These are phyloP conservation scores for Saccopteryx bilineata DNA, from an alignment of 2,113 vertebrate genomes.

Conservation along the genomic window DNA sequence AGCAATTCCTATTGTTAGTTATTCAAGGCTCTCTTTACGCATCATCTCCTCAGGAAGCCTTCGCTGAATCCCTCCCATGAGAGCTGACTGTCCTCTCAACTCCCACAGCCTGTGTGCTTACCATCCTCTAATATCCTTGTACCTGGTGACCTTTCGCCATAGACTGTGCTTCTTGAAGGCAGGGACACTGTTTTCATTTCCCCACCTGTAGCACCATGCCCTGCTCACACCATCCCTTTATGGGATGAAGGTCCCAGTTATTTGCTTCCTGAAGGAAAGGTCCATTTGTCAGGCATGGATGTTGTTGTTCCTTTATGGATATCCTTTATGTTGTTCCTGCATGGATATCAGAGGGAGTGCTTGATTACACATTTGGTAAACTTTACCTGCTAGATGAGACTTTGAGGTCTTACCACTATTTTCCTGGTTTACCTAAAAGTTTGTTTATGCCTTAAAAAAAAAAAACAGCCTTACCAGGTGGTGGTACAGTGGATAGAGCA, in stretches of 20 bases:
- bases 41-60: background rate
- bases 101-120: background rate
- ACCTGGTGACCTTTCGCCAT: background rate
- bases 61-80: background rate
- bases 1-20: background rate
- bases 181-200: background rate
- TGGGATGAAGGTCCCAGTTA: background rate
- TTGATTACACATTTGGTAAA: background rate
- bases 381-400: background rate
- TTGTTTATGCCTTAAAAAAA: background rate
- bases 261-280: background rate
- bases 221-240: background rate
- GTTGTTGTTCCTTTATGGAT: background rate
- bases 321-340: background rate
- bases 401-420: background rate
- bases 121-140: background rate
- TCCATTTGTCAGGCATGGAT: background rate
- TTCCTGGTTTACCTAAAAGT: background rate
- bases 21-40: background rate
- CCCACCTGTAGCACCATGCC: background rate
- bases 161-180: background rate
- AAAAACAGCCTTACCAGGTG: background rate
- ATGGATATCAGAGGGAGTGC: background rate
- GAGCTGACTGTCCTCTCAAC: background rate
- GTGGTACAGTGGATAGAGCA: no score